These are phyloP conservation scores for Drosophila ironensis DNA, from an alignment of 1,140 invertebrate genomes.

Conservation along the genomic window DNA sequence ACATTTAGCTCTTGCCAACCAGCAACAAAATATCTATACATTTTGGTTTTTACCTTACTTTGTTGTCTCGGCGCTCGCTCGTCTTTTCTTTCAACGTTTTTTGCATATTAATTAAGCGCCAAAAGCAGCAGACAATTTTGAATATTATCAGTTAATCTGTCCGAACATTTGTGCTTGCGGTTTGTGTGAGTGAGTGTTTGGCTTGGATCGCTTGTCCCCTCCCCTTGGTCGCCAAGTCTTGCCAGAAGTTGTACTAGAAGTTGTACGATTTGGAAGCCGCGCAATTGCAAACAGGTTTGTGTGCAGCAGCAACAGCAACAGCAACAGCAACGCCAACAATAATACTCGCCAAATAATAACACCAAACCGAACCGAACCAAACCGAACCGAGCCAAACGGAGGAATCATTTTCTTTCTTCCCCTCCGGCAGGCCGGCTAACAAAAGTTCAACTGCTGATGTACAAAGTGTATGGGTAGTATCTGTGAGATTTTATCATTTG, in stretches of 20 bases:
- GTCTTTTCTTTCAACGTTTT: conserved; percentile 71
- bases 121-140: conserved; percentile 73
- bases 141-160: conserved; percentile 76
- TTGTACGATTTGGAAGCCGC: conserved; percentile 18
- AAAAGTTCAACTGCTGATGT: conserved; percentile 52
- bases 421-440: background rate
- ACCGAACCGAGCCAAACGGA: conserved; percentile 8
- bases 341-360: conserved; percentile 28
- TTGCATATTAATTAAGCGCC: conserved; percentile 81
- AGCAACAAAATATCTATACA: conserved; percentile 26
- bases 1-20: conserved; percentile 2
- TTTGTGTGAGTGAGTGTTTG: conserved; percentile 11
- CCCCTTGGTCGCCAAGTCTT: no score
- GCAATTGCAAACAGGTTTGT: conserved; percentile 71
- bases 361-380: conserved; percentile 31
- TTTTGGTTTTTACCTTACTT: conserved; percentile 35
- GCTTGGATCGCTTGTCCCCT: conserved; percentile 8
- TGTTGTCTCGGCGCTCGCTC: conserved; percentile 6
- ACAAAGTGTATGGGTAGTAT: conserved; percentile 25
- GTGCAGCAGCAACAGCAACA: no score
- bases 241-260: conserved; percentile 31
- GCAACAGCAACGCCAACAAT: conserved; percentile 38
- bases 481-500: conserved; percentile 74
- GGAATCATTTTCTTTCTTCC: conserved; percentile 5
- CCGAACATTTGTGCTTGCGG: conserved; percentile 14